Evolutionary conservation across 2,797 vertebrate species (phyloP), one percentile per base, ranked within the genome.

Genomic region (Capromys pilorides): DNA sequence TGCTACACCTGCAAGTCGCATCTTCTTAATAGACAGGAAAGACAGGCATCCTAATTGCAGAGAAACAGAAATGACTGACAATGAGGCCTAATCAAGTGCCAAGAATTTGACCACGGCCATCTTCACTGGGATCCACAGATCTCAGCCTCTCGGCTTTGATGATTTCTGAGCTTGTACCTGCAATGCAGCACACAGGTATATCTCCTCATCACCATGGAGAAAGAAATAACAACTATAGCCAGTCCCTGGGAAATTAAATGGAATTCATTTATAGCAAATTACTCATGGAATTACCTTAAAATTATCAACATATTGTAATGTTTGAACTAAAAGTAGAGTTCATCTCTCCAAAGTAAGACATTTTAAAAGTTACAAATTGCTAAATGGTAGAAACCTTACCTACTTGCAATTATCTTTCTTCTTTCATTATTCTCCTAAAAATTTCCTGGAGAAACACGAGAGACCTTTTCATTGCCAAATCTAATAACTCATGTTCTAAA

Each of bases 401-500:
- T 90, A 22, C 31, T 85, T 80, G 6, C 24, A 94, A 45, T 86
- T 67, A 64, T 85, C 49, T 80, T 87, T 94, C 81, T 83, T 91
- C 62, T 31, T 86, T 88, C 73, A 41, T 36, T 73, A 77, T 33
- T 88, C 16, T 51, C 31, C 22, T 61, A 66, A 67, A 57, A 81
- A 80, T 88, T 88, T 95, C 59, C 86, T 91, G 54, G 86, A 75
- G 13, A 31, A 36, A 62, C 81, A 79, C n/a, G 28, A 73, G 85
- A 69, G 87, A 90, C 13, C 0, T 85, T 78, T 36, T 66, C 39
- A 26, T 66, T 84, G 71, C 89, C 89, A 97, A 95, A 84, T 91
- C 45, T 87, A 95, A 95, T 96, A 87, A 73, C 57, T 94, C 84
- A 83, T 31, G 11, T 57, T 94, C 81, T 95, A 93, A 95, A 96